Evolutionary conservation across 2,797 vertebrate species (phyloP), one percentile per base, ranked within the genome.

Genomic region (Lacerta bilineata): DNA sequence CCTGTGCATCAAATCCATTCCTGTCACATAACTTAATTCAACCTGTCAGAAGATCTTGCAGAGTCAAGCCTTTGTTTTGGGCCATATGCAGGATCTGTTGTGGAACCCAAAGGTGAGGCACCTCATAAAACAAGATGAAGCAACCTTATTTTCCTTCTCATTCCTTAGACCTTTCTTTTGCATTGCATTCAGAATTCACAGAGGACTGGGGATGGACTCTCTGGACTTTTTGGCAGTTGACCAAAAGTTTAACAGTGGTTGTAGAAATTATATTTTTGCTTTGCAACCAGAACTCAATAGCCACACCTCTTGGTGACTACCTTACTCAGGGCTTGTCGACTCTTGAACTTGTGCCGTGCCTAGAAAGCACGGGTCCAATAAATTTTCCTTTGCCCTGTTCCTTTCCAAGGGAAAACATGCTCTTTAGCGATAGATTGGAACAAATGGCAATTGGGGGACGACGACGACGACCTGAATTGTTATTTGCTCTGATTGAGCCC

Each of bases 41-140:
- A 74, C 7, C 43, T 85, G 81, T 66, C 64, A 64, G 5, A 86
- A n/a, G 41, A 69, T 43, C 41, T 85, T 59, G 74, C 50, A n/a
- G 71, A 64, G 36, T 55, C 36, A 71, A 76, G 33, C 18, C n/a
- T 80, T 89, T 85, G 5, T 72, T 88, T 79, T 18, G 77, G n/a
- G 61, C 43, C 71, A 46, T 23, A 27, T 29, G 39, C 18, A 82
- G n/a, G n/a, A 17, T 72, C 39, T 87, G 29, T 29, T 18, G 20
- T 82, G 55, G 80, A 87, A 64, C 61, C 23, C 10, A 59, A 71
- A 55, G 33, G 74, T 59, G 33, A 88, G 20, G 55, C 66, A 72
- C 20, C 36, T 85, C n/a, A 68, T 89, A 80, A 55, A 50, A 50
- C 59, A 80, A 72, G 20, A 46, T 46, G n/a, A 85, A 41, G 77